Evolutionary conservation across 2,797 vertebrate species (phyloP), one percentile per base, ranked within the genome.

Genomic region (Platyrinchus mystaceus): DNA sequence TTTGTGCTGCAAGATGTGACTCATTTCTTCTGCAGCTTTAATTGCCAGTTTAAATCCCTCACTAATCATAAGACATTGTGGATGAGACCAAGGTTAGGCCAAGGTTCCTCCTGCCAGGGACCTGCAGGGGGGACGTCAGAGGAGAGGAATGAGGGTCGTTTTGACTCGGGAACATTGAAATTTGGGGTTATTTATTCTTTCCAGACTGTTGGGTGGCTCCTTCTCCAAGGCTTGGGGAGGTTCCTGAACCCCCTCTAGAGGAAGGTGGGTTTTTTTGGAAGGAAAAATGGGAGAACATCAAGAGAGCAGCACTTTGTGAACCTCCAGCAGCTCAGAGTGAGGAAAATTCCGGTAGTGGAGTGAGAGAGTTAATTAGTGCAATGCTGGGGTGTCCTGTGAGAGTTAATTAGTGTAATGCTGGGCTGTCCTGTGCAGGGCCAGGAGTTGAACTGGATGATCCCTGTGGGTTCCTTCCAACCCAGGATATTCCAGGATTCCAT

Each of bases 21-120:
- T 94, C 95, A 81, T 62, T 85, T 34, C n/a, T 90, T 53, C 85
- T 91, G 68, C 76, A 20, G 83, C 63, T 67, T 90, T 70, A 67
- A 78, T 94, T 88, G 36, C 32, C 36, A 2, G n/a, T 41, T 67
- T 59, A 9, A 81, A 66, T 63, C 89, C 87, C 34, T 34, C 32
- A 0, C 52, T 47, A 7, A 90, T 74, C 84, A 34, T 7, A 23
- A 84, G 84, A 60, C 41, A 10, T 56, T 59, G 77, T 62, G 67
- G 49, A 30, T 66, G 73, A 73, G 15, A 26, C 7, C 44, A 44
- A 88, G 80, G 91, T 83, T 53, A 6, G 9, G 15, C 71, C 88
- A 73, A 85, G 64, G 85, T 69, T 95, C 18, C 53, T 41, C 39
- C 47, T 16, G 69, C 77, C 53, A 66, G 63, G 15, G 16, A 24